These are phyloP conservation scores for Pogonomyrmex californicus DNA, from an alignment of 1,140 invertebrate species.

Conservation along the genomic window DNA sequence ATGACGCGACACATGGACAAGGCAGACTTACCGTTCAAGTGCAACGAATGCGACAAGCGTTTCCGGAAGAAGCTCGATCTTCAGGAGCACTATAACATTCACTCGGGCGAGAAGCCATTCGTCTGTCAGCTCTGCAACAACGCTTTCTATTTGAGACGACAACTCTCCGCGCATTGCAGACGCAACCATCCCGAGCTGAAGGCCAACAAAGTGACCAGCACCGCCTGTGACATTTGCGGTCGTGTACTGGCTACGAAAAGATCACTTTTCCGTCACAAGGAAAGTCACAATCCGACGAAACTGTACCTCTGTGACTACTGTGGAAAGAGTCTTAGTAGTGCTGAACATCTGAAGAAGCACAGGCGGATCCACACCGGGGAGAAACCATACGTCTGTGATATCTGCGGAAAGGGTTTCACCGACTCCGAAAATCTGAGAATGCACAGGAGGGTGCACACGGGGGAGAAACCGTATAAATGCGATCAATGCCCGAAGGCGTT, in stretches of 20 bases:
- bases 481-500: constrained; percentile 86
- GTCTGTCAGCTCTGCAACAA: constrained; percentile 88
- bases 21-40: constrained; percentile 88
- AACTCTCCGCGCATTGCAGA: constrained; percentile 83
- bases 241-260: constrained; percentile 84
- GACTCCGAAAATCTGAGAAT: constrained; percentile 86
- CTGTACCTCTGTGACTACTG: constrained; percentile 91
- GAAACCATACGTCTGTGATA: constrained; percentile 91
- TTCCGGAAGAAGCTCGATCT: constrained; percentile 87
- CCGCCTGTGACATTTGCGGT: constrained; percentile 86
- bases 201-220: constrained; percentile 84
- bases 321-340: constrained; percentile 92
- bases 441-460: constrained; percentile 86
- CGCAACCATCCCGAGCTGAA: constrained; percentile 83
- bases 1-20: constrained; percentile 83
- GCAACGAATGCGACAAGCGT: constrained; percentile 89
- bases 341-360: constrained; percentile 91
- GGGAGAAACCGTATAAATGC: constrained; percentile 88
- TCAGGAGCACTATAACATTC: constrained; percentile 86
- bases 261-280: constrained; percentile 88
- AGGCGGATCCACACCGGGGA: constrained; percentile 91
- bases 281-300: constrained; percentile 89
- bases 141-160: constrained; percentile 86
- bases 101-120: constrained; percentile 87
- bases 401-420: constrained; percentile 87